Percentiles rank a stretch among this genome's conserved stretches.
These are phyloP conservation scores for Microctonus brassicae DNA, from an alignment of 2,888 invertebrate species.

Conservation along the genomic window DNA sequence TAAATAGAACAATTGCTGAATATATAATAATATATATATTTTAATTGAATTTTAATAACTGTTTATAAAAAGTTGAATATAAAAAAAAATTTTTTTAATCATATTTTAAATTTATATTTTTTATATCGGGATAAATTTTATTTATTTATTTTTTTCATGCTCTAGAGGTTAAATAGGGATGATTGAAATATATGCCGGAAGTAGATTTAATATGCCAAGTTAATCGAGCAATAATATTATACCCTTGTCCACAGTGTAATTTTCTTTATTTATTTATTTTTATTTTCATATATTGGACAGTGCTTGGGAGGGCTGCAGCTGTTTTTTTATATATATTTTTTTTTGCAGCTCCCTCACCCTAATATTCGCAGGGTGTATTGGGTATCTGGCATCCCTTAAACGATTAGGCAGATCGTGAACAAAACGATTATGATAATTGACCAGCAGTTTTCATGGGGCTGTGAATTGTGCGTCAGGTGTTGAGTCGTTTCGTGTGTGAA, in stretches of 20 bases:
- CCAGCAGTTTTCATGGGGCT: constrained; percentile 22
- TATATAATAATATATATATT: not conserved
- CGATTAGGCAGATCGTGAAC: constrained; percentile 43
- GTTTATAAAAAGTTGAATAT: no score
- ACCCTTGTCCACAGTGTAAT: constrained; percentile 1
- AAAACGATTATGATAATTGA: constrained; percentile 36
- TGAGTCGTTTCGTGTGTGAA: constrained; percentile 27
- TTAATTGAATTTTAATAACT: no score
- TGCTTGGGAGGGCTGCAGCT: constrained; percentile 27
- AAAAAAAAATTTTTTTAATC: no score
- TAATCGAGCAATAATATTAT: constrained; percentile 55
- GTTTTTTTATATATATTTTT: constrained; percentile 26
- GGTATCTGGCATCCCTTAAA: constrained; percentile 36
- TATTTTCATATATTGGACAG: constrained; percentile 7
- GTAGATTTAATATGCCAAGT: constrained; percentile 61
- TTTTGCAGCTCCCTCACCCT: not conserved
- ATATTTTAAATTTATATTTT: no score
- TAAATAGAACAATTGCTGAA: no score
- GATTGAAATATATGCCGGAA: constrained; percentile 53
- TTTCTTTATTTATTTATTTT: not conserved
- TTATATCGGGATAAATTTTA: no score
- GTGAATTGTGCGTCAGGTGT: constrained; percentile 32
- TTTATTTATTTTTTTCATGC: not conserved
- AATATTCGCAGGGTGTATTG: not conserved
- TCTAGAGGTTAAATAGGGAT: not conserved